phyloP scores from a whole-genome alignment of 2,797 vertebrate species.

The Schizopygopsis pylzovi region DNA sequence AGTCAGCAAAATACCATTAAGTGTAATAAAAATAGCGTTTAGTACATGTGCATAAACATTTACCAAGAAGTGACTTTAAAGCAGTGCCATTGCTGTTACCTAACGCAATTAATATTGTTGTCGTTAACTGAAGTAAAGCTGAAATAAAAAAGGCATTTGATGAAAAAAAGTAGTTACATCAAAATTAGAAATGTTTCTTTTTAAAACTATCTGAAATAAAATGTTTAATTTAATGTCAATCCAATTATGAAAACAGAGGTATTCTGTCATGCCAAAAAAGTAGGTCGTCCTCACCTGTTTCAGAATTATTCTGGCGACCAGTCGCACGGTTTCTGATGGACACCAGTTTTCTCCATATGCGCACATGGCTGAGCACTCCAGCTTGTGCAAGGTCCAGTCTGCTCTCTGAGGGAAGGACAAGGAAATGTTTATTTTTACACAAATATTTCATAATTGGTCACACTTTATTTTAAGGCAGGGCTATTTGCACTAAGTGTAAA shows the following conservation, averaged over 20 bases:
- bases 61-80: not conserved
- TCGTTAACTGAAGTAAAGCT: not conserved
- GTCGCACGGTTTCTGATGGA: conserved; percentile 93
- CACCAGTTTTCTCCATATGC: conserved; percentile 93
- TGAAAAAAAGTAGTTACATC: not conserved
- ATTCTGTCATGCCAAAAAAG: not conserved
- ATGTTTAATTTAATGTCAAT: not conserved
- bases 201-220: not conserved
- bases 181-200: not conserved
- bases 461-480: not conserved
- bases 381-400: conserved; percentile 96
- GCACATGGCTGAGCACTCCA: conserved; percentile 94
- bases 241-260: not conserved
- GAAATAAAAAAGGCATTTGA: not conserved
- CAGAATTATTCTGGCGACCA: conserved; percentile 92
- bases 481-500: not conserved
- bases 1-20: not conserved
- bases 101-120: not conserved
- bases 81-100: no score
- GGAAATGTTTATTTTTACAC: conserved; percentile 16
- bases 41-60: not conserved
- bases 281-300: conserved; percentile 85
- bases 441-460: not conserved
- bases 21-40: not conserved
- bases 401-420: conserved; percentile 78